phyloP scores from a whole-genome alignment of 2,888 invertebrate genomes.

The Drosophila macrospina region DNA sequence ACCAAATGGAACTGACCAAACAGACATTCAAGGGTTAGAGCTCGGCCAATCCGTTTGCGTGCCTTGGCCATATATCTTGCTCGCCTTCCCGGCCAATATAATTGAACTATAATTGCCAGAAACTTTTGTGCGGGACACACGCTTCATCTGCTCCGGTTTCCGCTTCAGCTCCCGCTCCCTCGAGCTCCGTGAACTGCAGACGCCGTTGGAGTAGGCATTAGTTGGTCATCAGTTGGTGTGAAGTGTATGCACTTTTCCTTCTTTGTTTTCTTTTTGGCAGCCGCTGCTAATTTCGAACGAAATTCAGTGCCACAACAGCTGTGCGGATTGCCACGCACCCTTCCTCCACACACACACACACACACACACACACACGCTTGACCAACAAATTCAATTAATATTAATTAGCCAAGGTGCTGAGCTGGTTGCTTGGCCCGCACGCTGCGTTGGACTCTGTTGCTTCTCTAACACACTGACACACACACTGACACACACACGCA shows the following conservation, averaged over 20 bases:
- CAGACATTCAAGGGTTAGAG: conserved; percentile 32
- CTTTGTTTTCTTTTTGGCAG: conserved; percentile 52
- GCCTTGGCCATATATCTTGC: conserved; percentile 44
- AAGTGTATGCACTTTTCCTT: conserved; percentile 55
- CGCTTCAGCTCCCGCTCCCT: conserved; percentile 15
- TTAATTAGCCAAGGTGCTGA: conserved; percentile 78
- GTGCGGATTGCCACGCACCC: conserved; percentile 66
- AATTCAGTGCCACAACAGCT: conserved; percentile 66
- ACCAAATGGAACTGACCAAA: conserved; percentile 1
- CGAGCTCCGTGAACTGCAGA: conserved; percentile 36
- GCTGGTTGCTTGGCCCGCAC: conserved; percentile 60
- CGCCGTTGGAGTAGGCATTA: conserved; percentile 22
- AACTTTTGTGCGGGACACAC: conserved; percentile 59
- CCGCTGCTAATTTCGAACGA: conserved; percentile 63
- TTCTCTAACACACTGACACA: conserved; percentile 45
- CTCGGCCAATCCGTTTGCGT: conserved; percentile 44
- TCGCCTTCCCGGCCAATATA: conserved; percentile 60
- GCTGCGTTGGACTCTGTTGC: conserved; percentile 70
- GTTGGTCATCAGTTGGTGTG: conserved; percentile 55
- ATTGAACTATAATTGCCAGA: conserved; percentile 76
- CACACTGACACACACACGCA: conserved; percentile 39
- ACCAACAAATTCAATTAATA: conserved; percentile 77
- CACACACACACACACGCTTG: conserved; percentile 42
- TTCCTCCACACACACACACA: conserved; percentile 13
- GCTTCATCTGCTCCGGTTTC: conserved; percentile 65